Percentiles rank a stretch among this genome's conserved stretches.
Conservation (phyloP, 2,113 vertebrate genomes). For the Tor tambroides region DNA sequence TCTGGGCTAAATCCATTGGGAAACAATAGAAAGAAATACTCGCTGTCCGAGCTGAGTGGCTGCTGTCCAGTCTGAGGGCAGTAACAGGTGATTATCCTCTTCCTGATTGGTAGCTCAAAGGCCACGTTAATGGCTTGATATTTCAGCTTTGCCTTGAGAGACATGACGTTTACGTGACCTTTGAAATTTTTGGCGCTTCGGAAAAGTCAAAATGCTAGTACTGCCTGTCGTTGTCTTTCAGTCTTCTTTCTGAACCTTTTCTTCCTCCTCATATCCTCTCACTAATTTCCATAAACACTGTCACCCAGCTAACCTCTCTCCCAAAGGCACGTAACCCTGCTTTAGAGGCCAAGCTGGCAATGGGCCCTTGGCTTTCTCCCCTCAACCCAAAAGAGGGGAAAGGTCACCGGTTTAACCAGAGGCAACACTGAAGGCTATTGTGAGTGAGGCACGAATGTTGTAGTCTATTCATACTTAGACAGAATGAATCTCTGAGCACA, state of each 20-base stretch:
- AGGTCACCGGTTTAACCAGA: constrained; percentile 39
- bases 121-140: constrained; percentile 58
- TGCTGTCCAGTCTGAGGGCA: constrained; percentile 47
- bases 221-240: constrained; percentile 50
- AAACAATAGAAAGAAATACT: constrained; percentile 27
- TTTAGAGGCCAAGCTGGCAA: constrained; percentile 47
- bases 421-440: constrained; percentile 31
- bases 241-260: constrained; percentile 49
- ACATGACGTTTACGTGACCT: constrained; percentile 53
- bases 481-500: constrained; percentile 25
- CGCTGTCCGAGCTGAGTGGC: constrained; percentile 50
- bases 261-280: constrained; percentile 25
- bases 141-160: constrained; percentile 59
- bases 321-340: constrained; percentile 20
- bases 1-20: background rate
- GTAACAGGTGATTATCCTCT: constrained; percentile 56
- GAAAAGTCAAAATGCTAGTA: background rate
- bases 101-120: constrained; percentile 59
- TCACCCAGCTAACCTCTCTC: constrained; percentile 33
- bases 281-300: constrained; percentile 21
- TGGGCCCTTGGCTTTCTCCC: constrained; percentile 15
- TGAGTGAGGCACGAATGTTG: background rate
- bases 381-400: constrained; percentile 20
- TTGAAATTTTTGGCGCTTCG: background rate
- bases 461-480: constrained; percentile 31